Evolutionary conservation across 1,140 invertebrate genomes (phyloP), one percentile per base, ranked within the genome.

Genomic region (Megalopta genalis): DNA sequence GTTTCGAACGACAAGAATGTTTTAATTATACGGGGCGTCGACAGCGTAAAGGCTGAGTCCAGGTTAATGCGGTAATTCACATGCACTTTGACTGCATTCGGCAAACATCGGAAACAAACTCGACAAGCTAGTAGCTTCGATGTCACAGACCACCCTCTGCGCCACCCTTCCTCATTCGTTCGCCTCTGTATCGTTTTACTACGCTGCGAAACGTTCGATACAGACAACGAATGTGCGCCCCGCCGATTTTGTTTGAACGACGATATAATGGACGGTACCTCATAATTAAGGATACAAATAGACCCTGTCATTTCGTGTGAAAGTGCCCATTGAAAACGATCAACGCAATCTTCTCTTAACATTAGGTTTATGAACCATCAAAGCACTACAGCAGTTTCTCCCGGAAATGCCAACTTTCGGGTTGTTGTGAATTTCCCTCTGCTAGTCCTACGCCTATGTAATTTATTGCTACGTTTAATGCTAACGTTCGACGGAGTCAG

Each of bases 81-180:
- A 91, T 92, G 90, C 90, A 92, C 90, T 92, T 92, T 91, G 91
- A 91, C 90, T 87, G 85, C 88, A 89, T 89, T 92, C 82, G 80
- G 87, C 84, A 91, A 92, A 92, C 88, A 90, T 73, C 77, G 79
- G 80, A 74, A 84, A 90, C 88, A 90, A 92, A 92, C 90, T 90
- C 84, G 71, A 86, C 86, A 82, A 87, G 81, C 74, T 57, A 82
- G 86, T 57, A 82, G 86, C 79, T 90, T 83, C 84, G 77, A 87
- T 84, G 84, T 88, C 81, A 85, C 85, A 81, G 68, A 72, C 80
- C 81, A 6, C 65, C 83, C 42, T 49, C 52, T 39, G 25, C 14
- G n/a, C 21, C 64, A 8, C 60, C 49, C 23, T 68, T 52, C 54
- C 60, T 54, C 59, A 21, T 65, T 39, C 39, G 52, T 49, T 52